Evolutionary conservation across 2,113 vertebrate species (phyloP).

Genomic region (Sapayoa aenigma): DNA sequence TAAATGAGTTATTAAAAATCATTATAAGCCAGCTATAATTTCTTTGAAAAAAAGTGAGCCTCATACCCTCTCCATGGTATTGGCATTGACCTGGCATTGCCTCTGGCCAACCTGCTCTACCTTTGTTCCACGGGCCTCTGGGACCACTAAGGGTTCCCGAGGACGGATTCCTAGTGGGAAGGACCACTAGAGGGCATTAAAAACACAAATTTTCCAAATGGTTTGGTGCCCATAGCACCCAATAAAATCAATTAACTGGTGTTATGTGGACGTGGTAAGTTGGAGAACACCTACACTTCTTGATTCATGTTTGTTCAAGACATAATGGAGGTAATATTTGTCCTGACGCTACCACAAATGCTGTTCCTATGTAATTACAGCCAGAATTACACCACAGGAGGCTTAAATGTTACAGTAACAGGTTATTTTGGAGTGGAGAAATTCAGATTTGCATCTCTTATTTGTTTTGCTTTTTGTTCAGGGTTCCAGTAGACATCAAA

Average conservation of each 20-base stretch:
- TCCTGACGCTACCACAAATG: constrained; percentile 54
- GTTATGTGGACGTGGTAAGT: background rate
- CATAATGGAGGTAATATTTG: constrained; percentile 5
- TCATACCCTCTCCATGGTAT: accelerated
- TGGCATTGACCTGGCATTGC: accelerated
- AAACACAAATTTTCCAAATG: background rate
- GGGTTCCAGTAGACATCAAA: constrained; percentile 59
- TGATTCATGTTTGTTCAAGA: constrained; percentile 47
- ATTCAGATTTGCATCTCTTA: constrained; percentile 38
- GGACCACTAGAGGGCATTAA: constrained; percentile 45
- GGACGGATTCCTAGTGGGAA: background rate
- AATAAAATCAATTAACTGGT: background rate
- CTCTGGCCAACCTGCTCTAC: background rate
- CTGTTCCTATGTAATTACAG: constrained; percentile 46
- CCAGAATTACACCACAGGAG: constrained; percentile 24
- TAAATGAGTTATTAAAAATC: background rate
- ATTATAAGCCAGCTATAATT: background rate
- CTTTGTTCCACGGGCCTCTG: background rate
- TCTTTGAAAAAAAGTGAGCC: background rate
- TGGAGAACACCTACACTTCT: constrained; percentile 41
- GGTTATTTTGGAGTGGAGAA: background rate
- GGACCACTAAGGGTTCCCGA: background rate
- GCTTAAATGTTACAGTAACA: constrained; percentile 34
- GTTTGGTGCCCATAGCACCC: background rate
- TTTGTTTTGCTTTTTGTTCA: constrained; percentile 27